Base-by-base conservation (phyloP, 2,888 invertebrate genomes). In the Tetragonula carbonaria region DNA sequence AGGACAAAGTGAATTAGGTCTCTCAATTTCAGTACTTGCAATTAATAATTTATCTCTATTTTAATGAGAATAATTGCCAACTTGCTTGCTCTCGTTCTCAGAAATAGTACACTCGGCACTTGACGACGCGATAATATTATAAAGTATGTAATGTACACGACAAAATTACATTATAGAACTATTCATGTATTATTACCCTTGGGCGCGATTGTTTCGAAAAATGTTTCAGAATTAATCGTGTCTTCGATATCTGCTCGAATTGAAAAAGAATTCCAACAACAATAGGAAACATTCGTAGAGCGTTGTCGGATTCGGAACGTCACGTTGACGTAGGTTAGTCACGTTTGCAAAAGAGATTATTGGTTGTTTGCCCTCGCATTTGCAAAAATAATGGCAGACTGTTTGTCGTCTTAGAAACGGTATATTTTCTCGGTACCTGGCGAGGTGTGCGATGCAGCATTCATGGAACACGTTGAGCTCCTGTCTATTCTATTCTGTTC, bases 101-200 rank as follows among this genome's bases (percentile, higher is more conserved):
- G 38, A 72, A 72, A 57, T 33, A 14, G 71, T 57, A 57, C 55
- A 38, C 38, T 50, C 38, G 71, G n/a, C 55, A 45, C 45, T 72
- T 45, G n/a, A 4, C 21, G n/a, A n/a, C 21, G n/a, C n/a, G 55
- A n/a, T 55, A 55, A 33, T 16, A 23, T 8, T 45, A 6, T 45
- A 8, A 8, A 45, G 28, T 28, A 28, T 28, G 8, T 55, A 71
- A 71, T 55, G 16, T 23, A 38, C 28, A 6, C 38, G 33, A 14
- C 33, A 55, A 4, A 33, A 33, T 45, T 8, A 45, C 8, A 45
- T 45, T 45, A 45, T 45, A 28, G 28, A 28, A 28, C 28, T 28
- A 28, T 28, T 28, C 28, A 28, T 28, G 28, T 28, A 28, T 28
- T 28, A 28, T 28, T 28, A 28, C 28, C 28, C 28, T 28, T 28